phyloP scores from a whole-genome alignment of 1,140 invertebrate species.

The Periplaneta americana region DNA sequence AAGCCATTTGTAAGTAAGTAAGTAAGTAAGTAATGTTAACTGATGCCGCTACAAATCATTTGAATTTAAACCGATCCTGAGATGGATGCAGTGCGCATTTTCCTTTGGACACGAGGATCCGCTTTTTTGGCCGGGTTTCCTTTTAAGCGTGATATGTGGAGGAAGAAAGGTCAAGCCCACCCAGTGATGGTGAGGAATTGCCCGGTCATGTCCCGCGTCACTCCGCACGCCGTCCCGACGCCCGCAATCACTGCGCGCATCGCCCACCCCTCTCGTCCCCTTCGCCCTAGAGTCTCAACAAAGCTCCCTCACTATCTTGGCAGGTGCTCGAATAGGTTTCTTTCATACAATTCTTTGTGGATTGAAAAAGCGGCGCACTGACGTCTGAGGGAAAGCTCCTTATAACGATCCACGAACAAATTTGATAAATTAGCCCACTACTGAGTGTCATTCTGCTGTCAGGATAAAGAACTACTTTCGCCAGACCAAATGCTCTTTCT shows the following conservation, averaged over 20 bases:
- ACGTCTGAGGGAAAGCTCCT: no score
- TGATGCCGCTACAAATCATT: no score
- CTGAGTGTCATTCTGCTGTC: no score
- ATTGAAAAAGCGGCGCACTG: no score
- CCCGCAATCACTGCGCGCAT: not conserved
- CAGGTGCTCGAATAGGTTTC: not conserved
- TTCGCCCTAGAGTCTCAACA: not conserved
- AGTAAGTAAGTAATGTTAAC: no score
- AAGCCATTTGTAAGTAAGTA: no score
- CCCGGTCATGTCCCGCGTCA: not conserved
- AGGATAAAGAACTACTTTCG: not conserved
- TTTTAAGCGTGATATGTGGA: not conserved
- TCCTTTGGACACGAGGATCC: not conserved
- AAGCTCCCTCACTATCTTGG: not conserved
- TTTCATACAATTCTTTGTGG: not conserved
- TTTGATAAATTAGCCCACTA: no score
- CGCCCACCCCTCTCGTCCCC: not conserved
- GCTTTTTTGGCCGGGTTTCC: not conserved
- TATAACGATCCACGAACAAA: no score
- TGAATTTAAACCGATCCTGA: no score
- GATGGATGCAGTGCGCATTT: no score
- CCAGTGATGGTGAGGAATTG: not conserved
- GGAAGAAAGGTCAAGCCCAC: not conserved
- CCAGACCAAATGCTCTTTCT: no score
- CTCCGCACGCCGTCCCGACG: not conserved